Conservation (phyloP, 2,888 invertebrate species). For the Drosophila emarginata region DNA sequence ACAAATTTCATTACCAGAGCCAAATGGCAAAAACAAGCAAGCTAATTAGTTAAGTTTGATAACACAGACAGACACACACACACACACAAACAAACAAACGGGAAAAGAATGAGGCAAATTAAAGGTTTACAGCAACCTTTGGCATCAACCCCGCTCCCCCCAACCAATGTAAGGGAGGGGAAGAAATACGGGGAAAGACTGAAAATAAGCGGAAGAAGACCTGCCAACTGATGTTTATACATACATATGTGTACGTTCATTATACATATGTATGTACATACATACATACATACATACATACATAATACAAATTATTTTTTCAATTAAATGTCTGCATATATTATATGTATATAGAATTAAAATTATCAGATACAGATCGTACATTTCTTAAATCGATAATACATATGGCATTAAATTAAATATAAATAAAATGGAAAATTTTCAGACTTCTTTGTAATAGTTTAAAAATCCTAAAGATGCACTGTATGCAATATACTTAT, state of each 20-base stretch:
- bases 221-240: conserved; percentile 3
- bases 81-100: background rate
- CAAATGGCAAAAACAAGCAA: conserved; percentile 33
- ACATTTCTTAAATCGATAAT: no score
- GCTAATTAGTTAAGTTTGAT: conserved; percentile 48
- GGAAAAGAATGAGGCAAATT: background rate
- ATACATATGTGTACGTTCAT: no score
- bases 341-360: background rate
- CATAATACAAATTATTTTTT: conserved; percentile 9
- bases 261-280: no score
- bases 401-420: no score
- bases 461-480: no score
- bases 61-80: conserved; percentile 18
- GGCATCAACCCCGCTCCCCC: conserved; percentile 14
- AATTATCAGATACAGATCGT: no score
- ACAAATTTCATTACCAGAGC: conserved; percentile 15
- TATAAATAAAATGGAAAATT: no score
- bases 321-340: background rate
- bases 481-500: no score
- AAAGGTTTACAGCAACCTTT: conserved; percentile 26
- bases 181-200: background rate
- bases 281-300: no score
- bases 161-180: background rate
- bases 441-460: no score
- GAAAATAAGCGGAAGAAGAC: background rate